A percentile compares a stretch with the other conserved stretches of the same genome.
Evolutionary conservation across 2,797 vertebrate genomes (phyloP).

Genomic region (Parauchenoglanis ngamensis): DNA sequence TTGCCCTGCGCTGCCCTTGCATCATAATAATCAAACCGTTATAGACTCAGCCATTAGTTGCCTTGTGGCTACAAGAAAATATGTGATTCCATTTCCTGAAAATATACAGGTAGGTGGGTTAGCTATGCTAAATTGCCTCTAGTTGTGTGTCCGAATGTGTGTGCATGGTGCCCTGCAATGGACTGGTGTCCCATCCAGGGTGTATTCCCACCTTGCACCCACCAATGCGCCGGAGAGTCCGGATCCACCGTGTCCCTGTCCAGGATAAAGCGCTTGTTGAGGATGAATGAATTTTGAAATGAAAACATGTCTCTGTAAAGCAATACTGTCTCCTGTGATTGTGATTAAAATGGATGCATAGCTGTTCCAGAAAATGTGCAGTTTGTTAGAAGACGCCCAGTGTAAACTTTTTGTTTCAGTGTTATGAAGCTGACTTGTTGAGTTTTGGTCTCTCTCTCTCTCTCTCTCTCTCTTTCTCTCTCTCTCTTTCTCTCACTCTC

Average conservation of each 20-base stretch:
- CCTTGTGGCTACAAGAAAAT: neutral
- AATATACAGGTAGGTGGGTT: neutral
- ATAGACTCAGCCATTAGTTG: neutral
- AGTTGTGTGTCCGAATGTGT: neutral
- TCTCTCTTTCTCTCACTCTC: neutral
- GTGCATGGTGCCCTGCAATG: neutral
- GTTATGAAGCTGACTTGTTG: neutral
- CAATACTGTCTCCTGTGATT: neutral
- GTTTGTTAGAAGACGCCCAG: neutral
- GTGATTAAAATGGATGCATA: neutral
- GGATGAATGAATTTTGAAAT: neutral
- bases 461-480: neutral
- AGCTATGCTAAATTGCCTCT: neutral
- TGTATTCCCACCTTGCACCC: neutral
- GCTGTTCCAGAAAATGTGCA: neutral
- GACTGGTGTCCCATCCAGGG: neutral
- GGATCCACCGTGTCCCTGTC: neutral
- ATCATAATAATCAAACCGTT: neutral
- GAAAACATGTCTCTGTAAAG: neutral
- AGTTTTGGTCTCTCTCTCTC: neutral
- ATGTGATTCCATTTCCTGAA: neutral
- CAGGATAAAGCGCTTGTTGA: neutral
- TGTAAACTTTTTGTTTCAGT: neutral
- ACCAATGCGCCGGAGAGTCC: neutral
- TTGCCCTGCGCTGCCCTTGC: neutral